Evolutionary conservation across 2,797 vertebrate species (phyloP).

Genomic region (Acrossocheilus fasciatus): DNA sequence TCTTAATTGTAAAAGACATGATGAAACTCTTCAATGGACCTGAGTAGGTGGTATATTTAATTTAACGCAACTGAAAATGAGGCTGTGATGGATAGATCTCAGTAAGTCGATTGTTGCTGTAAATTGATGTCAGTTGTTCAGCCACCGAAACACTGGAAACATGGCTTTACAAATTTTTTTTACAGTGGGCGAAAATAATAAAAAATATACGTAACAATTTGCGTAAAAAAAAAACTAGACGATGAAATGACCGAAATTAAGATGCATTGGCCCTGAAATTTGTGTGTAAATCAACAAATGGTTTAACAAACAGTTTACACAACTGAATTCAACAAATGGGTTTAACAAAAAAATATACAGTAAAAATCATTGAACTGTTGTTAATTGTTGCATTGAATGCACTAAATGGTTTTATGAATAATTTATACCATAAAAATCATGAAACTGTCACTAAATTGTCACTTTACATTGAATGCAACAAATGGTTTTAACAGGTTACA

Average conservation of each 20-base stretch:
- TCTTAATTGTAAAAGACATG: not conserved
- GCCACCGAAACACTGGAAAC: not conserved
- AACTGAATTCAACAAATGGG: not conserved
- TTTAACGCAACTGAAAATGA: not conserved
- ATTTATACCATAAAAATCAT: not conserved
- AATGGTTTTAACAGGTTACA: not conserved
- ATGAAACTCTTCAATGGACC: not conserved
- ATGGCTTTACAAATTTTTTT: not conserved
- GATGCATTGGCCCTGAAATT: not conserved
- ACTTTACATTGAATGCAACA: not conserved
- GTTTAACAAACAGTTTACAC: not conserved
- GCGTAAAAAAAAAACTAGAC: not conserved
- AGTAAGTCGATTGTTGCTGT: not conserved
- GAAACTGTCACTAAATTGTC: not conserved
- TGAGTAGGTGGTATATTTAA: not conserved
- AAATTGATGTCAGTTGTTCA: not conserved
- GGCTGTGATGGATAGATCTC: not conserved
- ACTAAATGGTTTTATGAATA: not conserved
- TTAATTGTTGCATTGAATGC: not conserved
- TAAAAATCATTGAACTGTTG: not conserved
- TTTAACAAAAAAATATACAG: not conserved
- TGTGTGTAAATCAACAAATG: not conserved
- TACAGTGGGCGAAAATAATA: not conserved
- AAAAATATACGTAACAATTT: not conserved
- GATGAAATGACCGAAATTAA: not conserved